These are phyloP conservation scores for Podabrus alpinus DNA, from an alignment of 2,888 invertebrate genomes.

Conservation along the genomic window DNA sequence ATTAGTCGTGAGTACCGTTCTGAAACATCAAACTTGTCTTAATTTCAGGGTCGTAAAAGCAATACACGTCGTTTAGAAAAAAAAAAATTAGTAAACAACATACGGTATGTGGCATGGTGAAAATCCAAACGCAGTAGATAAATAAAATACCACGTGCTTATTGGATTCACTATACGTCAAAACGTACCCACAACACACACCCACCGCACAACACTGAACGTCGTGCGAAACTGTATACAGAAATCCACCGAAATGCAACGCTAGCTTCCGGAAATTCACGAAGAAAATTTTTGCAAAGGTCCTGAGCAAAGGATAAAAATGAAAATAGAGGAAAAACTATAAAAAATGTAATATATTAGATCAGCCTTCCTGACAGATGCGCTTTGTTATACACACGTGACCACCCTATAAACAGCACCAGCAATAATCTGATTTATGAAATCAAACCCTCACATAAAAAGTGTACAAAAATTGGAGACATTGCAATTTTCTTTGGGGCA, in stretches of 20 bases:
- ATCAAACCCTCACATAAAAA: neutral
- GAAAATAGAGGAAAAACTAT: neutral
- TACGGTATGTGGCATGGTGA: neutral
- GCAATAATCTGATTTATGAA: neutral
- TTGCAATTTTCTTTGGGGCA: neutral
- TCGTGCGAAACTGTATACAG: conserved; percentile 18
- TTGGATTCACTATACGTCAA: conserved; percentile 11
- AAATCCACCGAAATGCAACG: conserved; percentile 21
- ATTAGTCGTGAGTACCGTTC: neutral
- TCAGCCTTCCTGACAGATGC: neutral
- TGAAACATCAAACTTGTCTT: neutral
- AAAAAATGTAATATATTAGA: neutral
- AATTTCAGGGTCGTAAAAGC: neutral
- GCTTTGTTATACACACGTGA: neutral
- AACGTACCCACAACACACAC: conserved; percentile 27
- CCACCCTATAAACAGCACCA: neutral
- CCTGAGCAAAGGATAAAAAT: conserved; percentile 17
- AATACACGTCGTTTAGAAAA: neutral
- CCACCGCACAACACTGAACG: conserved; percentile 26
- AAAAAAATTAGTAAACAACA: neutral
- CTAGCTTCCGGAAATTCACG: conserved; percentile 20
- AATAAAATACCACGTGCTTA: conserved; percentile 22
- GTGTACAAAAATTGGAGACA: neutral
- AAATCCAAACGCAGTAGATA: neutral
- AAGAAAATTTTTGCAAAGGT: conserved; percentile 25